phyloP scores from a whole-genome alignment of 23 tunicate species.

The Phallusia fumigata region DNA sequence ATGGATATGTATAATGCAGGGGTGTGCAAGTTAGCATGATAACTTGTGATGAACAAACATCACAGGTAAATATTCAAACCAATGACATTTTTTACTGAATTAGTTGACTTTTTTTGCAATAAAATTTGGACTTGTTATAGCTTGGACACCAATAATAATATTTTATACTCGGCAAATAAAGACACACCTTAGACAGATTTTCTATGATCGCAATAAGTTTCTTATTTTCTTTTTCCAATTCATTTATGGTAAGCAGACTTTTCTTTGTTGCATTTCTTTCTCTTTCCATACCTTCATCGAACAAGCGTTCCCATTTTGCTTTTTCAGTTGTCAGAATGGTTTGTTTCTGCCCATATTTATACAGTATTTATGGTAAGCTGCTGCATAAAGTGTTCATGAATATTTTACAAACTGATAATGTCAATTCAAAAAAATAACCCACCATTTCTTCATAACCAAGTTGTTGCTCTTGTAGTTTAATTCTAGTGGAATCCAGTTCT shows the following conservation, averaged over 20 bases:
- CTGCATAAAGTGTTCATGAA: neutral
- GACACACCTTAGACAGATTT: neutral
- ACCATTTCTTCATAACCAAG: neutral
- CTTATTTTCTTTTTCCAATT: conserved; percentile 1
- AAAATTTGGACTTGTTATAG: too few relatives aligned
- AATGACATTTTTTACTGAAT: too few relatives aligned
- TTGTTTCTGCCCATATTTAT: neutral
- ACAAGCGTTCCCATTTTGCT: neutral
- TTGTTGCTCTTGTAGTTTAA: neutral
- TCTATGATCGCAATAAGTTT: neutral
- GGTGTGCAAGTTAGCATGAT: neutral
- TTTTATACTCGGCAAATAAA: too few relatives aligned
- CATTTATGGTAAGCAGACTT: neutral
- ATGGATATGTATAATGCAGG: neutral
- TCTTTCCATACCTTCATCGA: neutral
- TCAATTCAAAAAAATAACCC: neutral
- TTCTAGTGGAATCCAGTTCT: neutral
- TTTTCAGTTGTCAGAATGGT: neutral
- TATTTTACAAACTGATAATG: neutral
- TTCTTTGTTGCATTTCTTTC: neutral
- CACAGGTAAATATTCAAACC: too few relatives aligned
- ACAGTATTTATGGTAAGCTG: neutral
- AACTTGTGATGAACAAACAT: neutral
- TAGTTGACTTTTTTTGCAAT: too few relatives aligned
- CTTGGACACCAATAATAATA: too few relatives aligned